These are phyloP conservation scores for Gadopsis marmoratus DNA, from an alignment of 2,797 vertebrate genomes.

Conservation along the genomic window DNA sequence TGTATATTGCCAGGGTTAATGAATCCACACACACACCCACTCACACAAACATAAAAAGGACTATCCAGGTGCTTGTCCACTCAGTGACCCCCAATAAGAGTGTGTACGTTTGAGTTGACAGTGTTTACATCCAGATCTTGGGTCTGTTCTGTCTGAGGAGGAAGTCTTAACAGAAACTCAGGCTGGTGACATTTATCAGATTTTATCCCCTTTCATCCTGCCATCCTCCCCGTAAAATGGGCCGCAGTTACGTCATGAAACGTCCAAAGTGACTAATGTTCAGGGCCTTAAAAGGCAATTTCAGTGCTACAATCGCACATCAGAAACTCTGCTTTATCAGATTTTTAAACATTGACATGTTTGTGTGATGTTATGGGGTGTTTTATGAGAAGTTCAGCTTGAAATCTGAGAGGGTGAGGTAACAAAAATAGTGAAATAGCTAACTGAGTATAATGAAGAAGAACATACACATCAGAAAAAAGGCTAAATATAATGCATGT, in stretches of 20 bases:
- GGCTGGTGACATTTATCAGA: slow-evolving; percentile 57
- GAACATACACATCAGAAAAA: background rate
- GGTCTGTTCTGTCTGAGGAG: slow-evolving; percentile 57
- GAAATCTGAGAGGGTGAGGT: slow-evolving; percentile 7
- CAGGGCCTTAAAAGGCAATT: slow-evolving; percentile 77
- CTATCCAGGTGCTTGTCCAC: slow-evolving; percentile 47
- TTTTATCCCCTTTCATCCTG: slow-evolving; percentile 38
- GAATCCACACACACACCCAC: slow-evolving; percentile 17
- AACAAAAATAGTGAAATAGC: background rate
- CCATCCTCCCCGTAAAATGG: slow-evolving; percentile 44
- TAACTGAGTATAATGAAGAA: background rate
- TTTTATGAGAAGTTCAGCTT: slow-evolving; percentile 2
- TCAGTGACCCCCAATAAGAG: slow-evolving; percentile 29
- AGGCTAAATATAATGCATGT: slow-evolving; percentile 9
- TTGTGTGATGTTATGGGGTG: background rate
- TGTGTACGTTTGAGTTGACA: slow-evolving; percentile 72
- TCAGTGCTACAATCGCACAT: slow-evolving; percentile 32
- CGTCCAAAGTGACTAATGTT: slow-evolving; percentile 59
- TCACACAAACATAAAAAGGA: slow-evolving; percentile 9
- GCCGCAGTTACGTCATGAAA: slow-evolving; percentile 45
- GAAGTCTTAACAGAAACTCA: slow-evolving; percentile 68
- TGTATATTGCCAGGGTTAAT: slow-evolving; percentile 21
- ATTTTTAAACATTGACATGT: slow-evolving; percentile 18
- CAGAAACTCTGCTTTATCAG: slow-evolving; percentile 55
- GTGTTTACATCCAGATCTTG: slow-evolving; percentile 66